A percentile compares a stretch with the other conserved stretches of the same genome.
Conservation (phyloP, 1,140 invertebrate species). For the Pemphigus obesinymphae region DNA sequence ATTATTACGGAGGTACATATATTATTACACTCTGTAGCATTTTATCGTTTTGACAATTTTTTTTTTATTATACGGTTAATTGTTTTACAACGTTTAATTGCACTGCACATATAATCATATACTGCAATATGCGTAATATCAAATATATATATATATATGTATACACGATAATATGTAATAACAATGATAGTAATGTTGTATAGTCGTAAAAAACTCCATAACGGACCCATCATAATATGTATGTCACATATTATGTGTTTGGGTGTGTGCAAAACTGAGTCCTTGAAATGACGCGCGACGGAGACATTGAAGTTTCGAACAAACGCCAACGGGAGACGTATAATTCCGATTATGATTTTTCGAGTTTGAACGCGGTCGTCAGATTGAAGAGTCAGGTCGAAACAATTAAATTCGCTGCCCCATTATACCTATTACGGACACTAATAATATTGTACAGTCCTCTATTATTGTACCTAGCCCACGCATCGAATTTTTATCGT, state of each 20-base stretch:
- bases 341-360: too few species aligned
- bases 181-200: background rate
- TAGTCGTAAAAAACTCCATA: background rate
- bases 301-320: too few species aligned
- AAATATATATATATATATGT: too few species aligned
- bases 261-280: background rate
- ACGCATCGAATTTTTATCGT: too few species aligned
- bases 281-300: background rate
- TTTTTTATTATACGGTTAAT: background rate
- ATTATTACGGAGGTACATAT: background rate
- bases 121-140: too few species aligned
- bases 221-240: background rate
- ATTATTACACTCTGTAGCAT: background rate
- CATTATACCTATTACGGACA: too few species aligned
- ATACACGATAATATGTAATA: background rate
- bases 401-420: too few species aligned
- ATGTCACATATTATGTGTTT: background rate
- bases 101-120: background rate
- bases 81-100: background rate
- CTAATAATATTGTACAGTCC: too few species aligned
- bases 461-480: too few species aligned
- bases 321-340: too few species aligned
- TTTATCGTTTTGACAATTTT: background rate
- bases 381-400: too few species aligned
- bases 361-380: too few species aligned